phyloP scores from a whole-genome alignment of 2,888 invertebrate genomes.

The Tetranychus piercei region DNA sequence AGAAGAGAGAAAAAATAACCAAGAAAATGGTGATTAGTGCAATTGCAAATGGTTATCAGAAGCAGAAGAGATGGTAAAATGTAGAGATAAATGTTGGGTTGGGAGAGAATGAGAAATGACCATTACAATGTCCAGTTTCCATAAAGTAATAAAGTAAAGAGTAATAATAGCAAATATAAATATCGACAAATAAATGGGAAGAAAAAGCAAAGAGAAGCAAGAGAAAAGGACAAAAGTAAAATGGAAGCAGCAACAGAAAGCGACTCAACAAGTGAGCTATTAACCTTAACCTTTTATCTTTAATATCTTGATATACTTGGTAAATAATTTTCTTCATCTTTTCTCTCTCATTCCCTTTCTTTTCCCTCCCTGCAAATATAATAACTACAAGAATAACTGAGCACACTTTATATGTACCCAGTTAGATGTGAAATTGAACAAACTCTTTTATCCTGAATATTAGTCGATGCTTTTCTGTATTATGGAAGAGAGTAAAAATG shows the following conservation, averaged over 20 bases:
- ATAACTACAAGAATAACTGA: background rate
- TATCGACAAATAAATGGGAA: background rate
- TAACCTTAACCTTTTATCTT: background rate
- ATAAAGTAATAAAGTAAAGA: background rate
- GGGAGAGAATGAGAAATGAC: background rate
- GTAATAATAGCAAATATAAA: background rate
- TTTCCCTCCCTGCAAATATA: background rate
- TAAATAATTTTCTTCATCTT: background rate
- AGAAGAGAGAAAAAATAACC: too few relatives aligned
- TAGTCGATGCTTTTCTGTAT: background rate
- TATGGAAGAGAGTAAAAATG: background rate
- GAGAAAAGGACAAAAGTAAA: background rate
- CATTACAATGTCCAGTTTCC: background rate
- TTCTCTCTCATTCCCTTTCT: background rate
- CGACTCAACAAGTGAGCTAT: background rate
- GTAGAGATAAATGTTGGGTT: too few relatives aligned
- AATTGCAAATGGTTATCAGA: too few relatives aligned
- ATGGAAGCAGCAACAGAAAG: background rate
- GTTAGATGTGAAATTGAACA: background rate
- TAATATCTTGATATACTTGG: background rate
- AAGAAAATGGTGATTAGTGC: too few relatives aligned
- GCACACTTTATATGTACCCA: background rate
- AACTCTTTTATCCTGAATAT: background rate
- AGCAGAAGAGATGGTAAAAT: too few relatives aligned
- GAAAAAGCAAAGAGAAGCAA: background rate